Percentiles rank a stretch among this genome's conserved stretches.
These are phyloP conservation scores for Labia minor DNA, from an alignment of 2,888 invertebrate species.

Conservation along the genomic window DNA sequence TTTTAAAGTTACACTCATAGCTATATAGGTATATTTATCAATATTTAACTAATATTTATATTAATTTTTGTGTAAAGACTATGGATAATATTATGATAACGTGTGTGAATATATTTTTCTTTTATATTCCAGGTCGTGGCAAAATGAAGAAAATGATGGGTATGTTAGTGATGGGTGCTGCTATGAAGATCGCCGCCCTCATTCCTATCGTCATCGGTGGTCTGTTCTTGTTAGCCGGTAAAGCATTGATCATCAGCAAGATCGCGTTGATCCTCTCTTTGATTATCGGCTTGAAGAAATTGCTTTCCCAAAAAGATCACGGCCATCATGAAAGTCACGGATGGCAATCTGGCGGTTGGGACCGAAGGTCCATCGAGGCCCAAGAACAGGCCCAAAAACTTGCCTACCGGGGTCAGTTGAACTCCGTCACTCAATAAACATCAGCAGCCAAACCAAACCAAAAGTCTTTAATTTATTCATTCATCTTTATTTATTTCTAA, in stretches of 20 bases:
- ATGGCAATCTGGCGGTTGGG: constrained; percentile 54
- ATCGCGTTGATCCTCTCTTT: constrained; percentile 70
- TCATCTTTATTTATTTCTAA: not conserved
- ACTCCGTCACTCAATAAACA: not conserved
- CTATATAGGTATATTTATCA: no score
- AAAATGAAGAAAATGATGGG: constrained; percentile 88
- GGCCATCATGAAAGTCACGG: constrained; percentile 40
- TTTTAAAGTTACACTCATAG: no score
- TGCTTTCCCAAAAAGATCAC: constrained; percentile 56
- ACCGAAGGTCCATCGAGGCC: constrained; percentile 44
- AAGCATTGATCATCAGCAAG: constrained; percentile 72
- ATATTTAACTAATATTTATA: no score
- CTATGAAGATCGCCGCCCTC: constrained; percentile 73
- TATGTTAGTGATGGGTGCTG: constrained; percentile 81
- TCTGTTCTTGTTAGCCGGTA: constrained; percentile 70
- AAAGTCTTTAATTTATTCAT: constrained; percentile 8
- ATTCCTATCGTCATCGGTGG: constrained; percentile 70
- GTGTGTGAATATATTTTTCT: no score
- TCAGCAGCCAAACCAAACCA: constrained; percentile 15
- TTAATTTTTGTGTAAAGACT: no score
- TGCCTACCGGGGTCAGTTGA: constrained; percentile 55
- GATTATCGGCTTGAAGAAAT: constrained; percentile 72
- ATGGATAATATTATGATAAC: no score
- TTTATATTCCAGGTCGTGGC: constrained; percentile 52
- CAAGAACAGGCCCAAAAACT: constrained; percentile 49